Evolutionary conservation across 2,888 invertebrate genomes (phyloP).

Genomic region (Sussaba pulchella): DNA sequence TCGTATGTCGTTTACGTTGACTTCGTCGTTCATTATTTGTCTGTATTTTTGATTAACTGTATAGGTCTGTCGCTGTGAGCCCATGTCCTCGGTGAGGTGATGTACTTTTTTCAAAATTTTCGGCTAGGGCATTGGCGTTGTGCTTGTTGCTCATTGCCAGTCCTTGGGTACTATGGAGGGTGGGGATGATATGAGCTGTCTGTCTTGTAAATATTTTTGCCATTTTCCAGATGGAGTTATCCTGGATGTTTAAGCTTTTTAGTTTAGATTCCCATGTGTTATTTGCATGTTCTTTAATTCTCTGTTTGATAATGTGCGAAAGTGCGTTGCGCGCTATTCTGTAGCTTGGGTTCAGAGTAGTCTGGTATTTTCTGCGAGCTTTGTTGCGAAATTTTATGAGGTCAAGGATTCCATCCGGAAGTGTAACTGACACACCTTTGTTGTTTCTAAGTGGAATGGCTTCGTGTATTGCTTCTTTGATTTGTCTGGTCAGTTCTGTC

Average conservation of each 20-base stretch:
- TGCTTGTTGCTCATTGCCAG: too few species aligned
- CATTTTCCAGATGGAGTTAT: slow-evolving; percentile 61
- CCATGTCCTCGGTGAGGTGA: too few species aligned
- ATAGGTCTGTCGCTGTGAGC: too few species aligned
- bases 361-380: not conserved
- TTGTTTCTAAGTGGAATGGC: not conserved
- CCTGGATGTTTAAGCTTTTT: slow-evolving; percentile 12
- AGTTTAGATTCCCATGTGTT: slow-evolving; percentile 52
- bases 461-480: not conserved
- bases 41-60: too few species aligned
- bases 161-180: slow-evolving; percentile 46
- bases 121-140: too few species aligned
- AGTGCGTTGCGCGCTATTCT: not conserved
- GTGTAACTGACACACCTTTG: not conserved
- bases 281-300: slow-evolving; percentile 30
- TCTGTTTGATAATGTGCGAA: not conserved
- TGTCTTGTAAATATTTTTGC: slow-evolving; percentile 54
- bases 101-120: too few species aligned
- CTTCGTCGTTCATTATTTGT: too few species aligned
- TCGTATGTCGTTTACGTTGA: too few species aligned
- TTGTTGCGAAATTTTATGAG: slow-evolving; percentile 3
- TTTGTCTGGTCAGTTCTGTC: not conserved
- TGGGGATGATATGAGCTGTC: slow-evolving; percentile 34
- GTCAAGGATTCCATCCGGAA: not conserved
- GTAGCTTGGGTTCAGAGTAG: not conserved